Evolutionary conservation across 2,113 vertebrate species (phyloP).

Genomic region (Archocentrus centrarchus): DNA sequence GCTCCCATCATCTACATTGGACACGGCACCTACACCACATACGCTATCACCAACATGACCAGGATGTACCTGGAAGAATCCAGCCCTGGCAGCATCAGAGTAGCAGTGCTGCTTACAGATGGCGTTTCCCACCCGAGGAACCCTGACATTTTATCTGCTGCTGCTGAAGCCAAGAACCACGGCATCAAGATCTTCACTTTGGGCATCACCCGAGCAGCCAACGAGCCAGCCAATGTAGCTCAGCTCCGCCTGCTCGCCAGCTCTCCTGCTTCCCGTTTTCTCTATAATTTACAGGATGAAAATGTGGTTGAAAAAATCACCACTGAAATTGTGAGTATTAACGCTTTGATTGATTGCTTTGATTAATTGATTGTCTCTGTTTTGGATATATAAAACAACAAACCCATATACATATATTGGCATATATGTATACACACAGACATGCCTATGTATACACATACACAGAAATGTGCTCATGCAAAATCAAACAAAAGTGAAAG

Average conservation of each 20-base stretch:
- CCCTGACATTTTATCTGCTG: slow-evolving; percentile 91
- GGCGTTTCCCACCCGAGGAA: slow-evolving; percentile 90
- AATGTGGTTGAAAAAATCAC: slow-evolving; percentile 84
- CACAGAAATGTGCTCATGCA: no score
- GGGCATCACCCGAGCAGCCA: slow-evolving; percentile 87
- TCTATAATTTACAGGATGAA: slow-evolving; percentile 88
- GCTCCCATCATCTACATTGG: slow-evolving; percentile 87
- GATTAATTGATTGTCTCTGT: no score
- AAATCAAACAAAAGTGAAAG: no score
- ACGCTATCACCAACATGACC: slow-evolving; percentile 93
- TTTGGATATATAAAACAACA: no score
- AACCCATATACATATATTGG: no score
- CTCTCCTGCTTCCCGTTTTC: slow-evolving; percentile 83
- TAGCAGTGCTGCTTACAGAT: slow-evolving; percentile 87
- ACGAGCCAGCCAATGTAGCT: slow-evolving; percentile 84
- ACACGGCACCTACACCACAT: slow-evolving; percentile 92
- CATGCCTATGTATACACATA: no score
- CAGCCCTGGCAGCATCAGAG: slow-evolving; percentile 79
- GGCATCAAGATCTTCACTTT: slow-evolving; percentile 88
- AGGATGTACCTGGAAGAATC: slow-evolving; percentile 88
- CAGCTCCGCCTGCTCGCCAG: slow-evolving; percentile 88
- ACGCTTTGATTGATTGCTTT: background rate
- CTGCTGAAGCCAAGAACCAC: slow-evolving; percentile 89
- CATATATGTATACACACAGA: no score
- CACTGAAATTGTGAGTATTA: slow-evolving; percentile 86